Base-by-base conservation (phyloP, 2,888 invertebrate species). In the Hyles lineata region DNA sequence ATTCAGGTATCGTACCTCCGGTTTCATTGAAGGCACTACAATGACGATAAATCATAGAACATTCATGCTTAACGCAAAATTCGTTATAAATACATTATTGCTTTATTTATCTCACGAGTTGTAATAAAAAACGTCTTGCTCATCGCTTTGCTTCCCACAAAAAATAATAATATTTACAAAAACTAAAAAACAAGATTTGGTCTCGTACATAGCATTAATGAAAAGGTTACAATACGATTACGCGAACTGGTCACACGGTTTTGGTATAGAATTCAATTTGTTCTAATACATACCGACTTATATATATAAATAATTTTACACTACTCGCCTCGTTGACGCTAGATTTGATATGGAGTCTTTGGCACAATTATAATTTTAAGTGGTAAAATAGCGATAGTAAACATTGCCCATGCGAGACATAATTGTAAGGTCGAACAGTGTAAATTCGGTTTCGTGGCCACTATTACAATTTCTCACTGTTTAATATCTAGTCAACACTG, bases 181-280 rank as follows among this genome's bases (percentile, higher is more conserved):
- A 78, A 82, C 78, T 77, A 79, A 78, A 71, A 78, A 74, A 72
- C 80, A 83, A 83, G 84, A 85, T 89, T 90, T 88, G 89, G 88
- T 83, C 88, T 85, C 74, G 78, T 78, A 83, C 75, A 74, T 80
- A 76, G 52, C 58, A 70, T 58, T 43, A 55, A 25, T 25, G 50
- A 32, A 59, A 72, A 73, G 72, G 63, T 74, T 23, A 25, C 43
- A 73, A 35, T 17, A 72, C 73, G 75, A 79, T 76, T 82, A 83
- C 80, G 83, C 78, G 81, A 86, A 91, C 90, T 91, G 90, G 89
- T 91, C 89, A 87, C 86, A 88, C 83, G 83, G 82, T 85, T 92
- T 92, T 92, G 92, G 92, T 92, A 90, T 90, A 86, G 83, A 83
- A 87, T 77, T 76, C 74, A 73, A 72, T 73, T 75, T 73, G 74